These are phyloP conservation scores for Nasonia giraulti DNA, from an alignment of 1,140 invertebrate genomes.

Conservation along the genomic window DNA sequence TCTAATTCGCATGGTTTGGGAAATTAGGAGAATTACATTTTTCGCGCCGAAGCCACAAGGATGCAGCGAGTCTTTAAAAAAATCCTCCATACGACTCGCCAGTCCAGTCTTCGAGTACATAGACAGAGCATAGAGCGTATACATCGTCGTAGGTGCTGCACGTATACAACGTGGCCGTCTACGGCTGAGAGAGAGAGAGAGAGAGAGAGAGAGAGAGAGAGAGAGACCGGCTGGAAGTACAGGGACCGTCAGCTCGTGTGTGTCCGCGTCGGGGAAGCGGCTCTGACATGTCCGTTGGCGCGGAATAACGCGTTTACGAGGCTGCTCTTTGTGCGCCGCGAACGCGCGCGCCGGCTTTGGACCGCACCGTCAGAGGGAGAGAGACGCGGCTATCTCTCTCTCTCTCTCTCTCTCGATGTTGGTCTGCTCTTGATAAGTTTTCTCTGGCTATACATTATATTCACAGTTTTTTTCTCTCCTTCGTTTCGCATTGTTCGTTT, in stretches of 20 bases:
- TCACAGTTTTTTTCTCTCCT: neutral
- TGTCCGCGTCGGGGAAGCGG: slow-evolving; percentile 43
- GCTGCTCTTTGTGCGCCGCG: slow-evolving; percentile 69
- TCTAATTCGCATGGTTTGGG: neutral
- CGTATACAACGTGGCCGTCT: neutral
- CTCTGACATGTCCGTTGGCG: slow-evolving; percentile 74
- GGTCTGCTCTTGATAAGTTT: slow-evolving; percentile 45
- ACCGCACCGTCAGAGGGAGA: slow-evolving; percentile 60
- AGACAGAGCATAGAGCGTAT: neutral
- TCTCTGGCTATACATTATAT: neutral
- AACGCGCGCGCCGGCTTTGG: slow-evolving; percentile 63
- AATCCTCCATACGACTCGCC: neutral
- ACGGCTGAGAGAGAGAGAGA: neutral
- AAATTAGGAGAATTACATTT: neutral
- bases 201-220: neutral
- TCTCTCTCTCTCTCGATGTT: slow-evolving; percentile 34
- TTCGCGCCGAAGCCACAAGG: neutral
- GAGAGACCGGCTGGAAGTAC: neutral
- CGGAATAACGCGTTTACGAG: slow-evolving; percentile 75
- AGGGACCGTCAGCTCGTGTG: slow-evolving; percentile 11
- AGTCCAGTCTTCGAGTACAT: neutral
- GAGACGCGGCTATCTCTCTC: slow-evolving; percentile 42
- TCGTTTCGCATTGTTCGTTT: slow-evolving; percentile 16
- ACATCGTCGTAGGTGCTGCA: no score
- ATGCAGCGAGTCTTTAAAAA: neutral